Evolutionary conservation across 2,113 vertebrate genomes (phyloP).

Genomic region (Oxygymnocypris stewartii): DNA sequence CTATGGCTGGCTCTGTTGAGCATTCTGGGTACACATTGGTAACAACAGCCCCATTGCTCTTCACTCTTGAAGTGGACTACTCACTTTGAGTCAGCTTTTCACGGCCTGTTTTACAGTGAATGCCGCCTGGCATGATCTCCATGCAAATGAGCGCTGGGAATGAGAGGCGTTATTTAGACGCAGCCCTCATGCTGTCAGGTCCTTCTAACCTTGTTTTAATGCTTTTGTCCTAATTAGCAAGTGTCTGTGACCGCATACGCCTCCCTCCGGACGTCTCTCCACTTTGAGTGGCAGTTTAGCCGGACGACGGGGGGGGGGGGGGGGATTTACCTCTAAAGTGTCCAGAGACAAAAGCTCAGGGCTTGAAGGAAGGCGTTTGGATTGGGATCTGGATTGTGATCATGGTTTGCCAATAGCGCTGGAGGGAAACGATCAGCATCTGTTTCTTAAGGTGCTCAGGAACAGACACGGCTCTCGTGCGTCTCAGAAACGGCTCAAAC

Average conservation of each 20-base stretch:
- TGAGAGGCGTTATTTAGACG: neutral
- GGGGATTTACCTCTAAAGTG: neutral
- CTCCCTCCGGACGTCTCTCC: neutral
- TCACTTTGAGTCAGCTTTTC: neutral
- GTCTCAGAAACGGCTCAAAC: neutral
- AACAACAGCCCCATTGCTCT: neutral
- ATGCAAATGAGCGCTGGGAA: slow-evolving; percentile 38
- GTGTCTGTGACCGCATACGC: neutral
- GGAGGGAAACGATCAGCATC: neutral
- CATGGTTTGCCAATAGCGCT: neutral
- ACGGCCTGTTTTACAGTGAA: slow-evolving; percentile 1
- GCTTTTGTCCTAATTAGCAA: slow-evolving; percentile 27
- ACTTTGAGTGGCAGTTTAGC: neutral
- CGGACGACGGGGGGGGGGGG: neutral
- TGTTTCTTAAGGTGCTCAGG: neutral
- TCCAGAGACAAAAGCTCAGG: neutral
- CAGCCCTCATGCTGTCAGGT: neutral
- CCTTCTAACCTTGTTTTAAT: neutral
- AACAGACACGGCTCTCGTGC: neutral
- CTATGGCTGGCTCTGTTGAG: neutral
- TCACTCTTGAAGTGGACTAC: neutral
- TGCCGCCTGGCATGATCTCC: neutral
- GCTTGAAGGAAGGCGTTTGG: neutral
- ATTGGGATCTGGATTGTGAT: neutral
- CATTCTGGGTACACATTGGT: neutral